Conservation (phyloP, 2,797 vertebrate species). For the Gymnocypris eckloni region DNA sequence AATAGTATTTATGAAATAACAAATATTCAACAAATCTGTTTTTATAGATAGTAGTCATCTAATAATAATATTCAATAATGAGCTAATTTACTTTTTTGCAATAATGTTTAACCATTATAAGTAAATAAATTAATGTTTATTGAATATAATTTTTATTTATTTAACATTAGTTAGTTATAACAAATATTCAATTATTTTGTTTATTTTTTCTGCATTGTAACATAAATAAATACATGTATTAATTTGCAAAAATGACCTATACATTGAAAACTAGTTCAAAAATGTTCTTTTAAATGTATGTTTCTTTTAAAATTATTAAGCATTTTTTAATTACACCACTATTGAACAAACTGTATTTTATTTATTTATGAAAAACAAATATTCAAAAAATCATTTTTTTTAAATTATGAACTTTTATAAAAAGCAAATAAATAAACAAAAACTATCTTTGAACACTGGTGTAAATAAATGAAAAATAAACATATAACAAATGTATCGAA, state of each 20-base stretch:
- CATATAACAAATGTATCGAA: background rate
- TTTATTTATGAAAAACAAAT: background rate
- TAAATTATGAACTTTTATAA: background rate
- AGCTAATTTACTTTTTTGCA: too few species aligned
- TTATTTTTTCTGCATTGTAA: background rate
- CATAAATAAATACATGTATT: background rate
- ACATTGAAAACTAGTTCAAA: background rate
- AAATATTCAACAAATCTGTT: too few species aligned
- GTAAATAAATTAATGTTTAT: background rate
- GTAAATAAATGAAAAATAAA: background rate
- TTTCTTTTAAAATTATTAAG: background rate
- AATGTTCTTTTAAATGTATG: background rate
- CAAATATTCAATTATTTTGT: background rate
- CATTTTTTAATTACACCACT: background rate
- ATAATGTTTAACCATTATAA: background rate
- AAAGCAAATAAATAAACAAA: background rate
- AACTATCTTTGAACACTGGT: background rate
- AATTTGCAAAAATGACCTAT: background rate
- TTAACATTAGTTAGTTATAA: background rate
- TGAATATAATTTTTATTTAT: background rate
- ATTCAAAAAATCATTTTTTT: background rate
- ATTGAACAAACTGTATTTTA: background rate
- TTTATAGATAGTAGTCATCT: background rate
- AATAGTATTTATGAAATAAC: background rate
- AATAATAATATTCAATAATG: background rate